These are phyloP conservation scores for Cyphomyrus discorhynchus DNA, from an alignment of 2,113 vertebrate genomes.

Conservation along the genomic window DNA sequence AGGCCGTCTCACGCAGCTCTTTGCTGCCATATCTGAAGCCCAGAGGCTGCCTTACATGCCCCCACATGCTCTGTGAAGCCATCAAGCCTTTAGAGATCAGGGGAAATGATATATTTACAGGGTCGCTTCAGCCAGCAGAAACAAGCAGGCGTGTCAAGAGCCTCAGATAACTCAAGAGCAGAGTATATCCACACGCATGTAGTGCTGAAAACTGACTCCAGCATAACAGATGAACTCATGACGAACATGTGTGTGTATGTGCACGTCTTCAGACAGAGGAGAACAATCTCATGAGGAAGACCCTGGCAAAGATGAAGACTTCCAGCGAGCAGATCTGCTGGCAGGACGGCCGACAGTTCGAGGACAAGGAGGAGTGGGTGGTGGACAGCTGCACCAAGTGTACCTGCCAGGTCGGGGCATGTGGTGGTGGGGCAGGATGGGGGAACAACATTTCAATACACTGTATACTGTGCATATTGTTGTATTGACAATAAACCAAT, in stretches of 20 bases:
- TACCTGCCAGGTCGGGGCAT: constrained; percentile 68
- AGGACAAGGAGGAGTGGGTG: constrained; percentile 83
- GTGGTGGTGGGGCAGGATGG: neutral
- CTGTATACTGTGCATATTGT: too few relatives aligned
- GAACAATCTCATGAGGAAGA: constrained; percentile 79
- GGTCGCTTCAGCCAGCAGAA: neutral
- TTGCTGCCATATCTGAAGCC: neutral
- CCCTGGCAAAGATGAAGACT: constrained; percentile 67
- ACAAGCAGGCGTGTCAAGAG: neutral
- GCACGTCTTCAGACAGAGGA: constrained; percentile 68
- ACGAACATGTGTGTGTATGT: neutral
- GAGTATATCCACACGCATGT: neutral
- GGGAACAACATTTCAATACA: too few relatives aligned
- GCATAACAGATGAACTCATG: neutral
- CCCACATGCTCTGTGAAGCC: neutral
- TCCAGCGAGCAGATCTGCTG: constrained; percentile 72
- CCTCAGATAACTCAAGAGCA: neutral
- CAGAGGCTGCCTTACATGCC: neutral
- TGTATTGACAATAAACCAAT: too few relatives aligned
- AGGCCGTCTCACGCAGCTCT: neutral
- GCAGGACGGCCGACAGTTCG: constrained; percentile 84
- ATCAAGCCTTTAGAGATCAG: neutral
- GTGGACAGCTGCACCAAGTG: constrained; percentile 92
- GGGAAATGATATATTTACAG: neutral
- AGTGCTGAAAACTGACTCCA: neutral